These are phyloP conservation scores for Batillaria attramentaria DNA, from an alignment of 1,140 invertebrate species.

Conservation along the genomic window DNA sequence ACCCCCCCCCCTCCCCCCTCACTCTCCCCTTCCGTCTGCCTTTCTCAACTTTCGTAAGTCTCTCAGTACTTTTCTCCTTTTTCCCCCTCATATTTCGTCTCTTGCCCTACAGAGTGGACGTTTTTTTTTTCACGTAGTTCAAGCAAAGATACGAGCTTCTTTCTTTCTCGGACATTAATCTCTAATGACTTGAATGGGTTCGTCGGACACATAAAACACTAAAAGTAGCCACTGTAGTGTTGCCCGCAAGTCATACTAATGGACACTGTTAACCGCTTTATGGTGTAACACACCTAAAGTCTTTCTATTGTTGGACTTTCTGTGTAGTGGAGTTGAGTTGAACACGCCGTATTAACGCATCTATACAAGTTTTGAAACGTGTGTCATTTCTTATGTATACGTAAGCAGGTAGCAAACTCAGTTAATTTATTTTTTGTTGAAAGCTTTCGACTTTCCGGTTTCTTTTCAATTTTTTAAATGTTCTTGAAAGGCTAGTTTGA, in stretches of 20 bases:
- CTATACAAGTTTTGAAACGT: no score
- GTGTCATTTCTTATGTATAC: no score
- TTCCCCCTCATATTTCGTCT: no score
- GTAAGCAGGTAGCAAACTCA: no score
- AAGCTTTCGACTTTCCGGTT: no score
- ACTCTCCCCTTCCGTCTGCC: neutral
- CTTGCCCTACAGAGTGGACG: neutral
- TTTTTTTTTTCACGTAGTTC: neutral
- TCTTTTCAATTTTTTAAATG: no score
- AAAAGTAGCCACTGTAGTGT: neutral
- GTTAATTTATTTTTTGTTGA: no score
- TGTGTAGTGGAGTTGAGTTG: no score
- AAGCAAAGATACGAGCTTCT: neutral
- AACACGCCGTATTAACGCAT: no score
- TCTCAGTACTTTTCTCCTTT: neutral
- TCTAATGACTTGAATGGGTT: neutral
- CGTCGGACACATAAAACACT: neutral
- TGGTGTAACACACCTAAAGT: conserved; percentile 13
- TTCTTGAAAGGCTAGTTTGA: no score
- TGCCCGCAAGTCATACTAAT: conserved; percentile 17
- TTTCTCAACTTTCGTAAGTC: neutral
- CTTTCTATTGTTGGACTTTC: no score
- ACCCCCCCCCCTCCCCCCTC: neutral
- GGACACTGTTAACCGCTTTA: neutral
- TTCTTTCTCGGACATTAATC: neutral